Conservation (phyloP, 2,113 vertebrate species). For the Peromyscus maniculatus region DNA sequence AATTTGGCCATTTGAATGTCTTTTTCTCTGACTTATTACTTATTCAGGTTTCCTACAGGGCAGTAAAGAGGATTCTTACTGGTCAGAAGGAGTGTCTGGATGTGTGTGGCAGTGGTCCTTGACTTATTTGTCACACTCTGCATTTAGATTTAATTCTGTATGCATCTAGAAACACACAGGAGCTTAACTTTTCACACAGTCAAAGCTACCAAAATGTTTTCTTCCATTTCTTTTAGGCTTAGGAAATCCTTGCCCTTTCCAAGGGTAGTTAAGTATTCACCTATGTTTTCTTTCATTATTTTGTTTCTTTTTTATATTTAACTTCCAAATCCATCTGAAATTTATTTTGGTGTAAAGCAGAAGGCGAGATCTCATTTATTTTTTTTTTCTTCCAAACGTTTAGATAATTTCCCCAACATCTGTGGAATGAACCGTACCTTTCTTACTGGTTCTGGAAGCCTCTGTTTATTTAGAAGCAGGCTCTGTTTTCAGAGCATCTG, state of each 20-base stretch:
- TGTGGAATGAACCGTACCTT: neutral
- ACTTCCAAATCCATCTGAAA: conserved; percentile 59
- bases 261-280: neutral
- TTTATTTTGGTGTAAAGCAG: conserved; percentile 18
- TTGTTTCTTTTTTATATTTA: conserved; percentile 41
- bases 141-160: neutral
- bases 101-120: neutral
- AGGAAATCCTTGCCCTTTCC: conserved; percentile 38
- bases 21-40: neutral
- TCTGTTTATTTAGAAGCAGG: neutral
- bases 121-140: neutral
- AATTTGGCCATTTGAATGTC: neutral
- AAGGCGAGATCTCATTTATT: neutral
- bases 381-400: conserved; percentile 39
- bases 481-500: neutral
- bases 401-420: neutral
- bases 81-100: neutral
- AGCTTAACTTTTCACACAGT: neutral
- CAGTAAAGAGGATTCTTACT: neutral
- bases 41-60: neutral
- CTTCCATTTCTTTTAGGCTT: neutral
- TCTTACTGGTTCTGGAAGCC: neutral
- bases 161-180: neutral
- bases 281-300: conserved; percentile 22
- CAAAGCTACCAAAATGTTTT: neutral